Evolutionary conservation across 2,888 invertebrate species (phyloP).

Genomic region (Sinotaia quadrata): DNA sequence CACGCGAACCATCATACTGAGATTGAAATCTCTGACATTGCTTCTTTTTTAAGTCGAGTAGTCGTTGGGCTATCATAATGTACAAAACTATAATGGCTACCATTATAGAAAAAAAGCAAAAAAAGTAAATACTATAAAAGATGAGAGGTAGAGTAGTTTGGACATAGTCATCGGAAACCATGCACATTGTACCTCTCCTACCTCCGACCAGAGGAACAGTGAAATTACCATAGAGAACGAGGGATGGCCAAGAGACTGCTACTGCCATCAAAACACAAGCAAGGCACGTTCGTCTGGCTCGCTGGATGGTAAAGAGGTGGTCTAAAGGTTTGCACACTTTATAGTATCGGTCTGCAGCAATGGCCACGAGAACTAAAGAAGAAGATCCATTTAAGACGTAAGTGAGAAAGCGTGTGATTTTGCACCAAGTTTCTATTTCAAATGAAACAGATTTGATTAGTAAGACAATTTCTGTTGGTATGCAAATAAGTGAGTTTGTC

Average conservation of each 20-base stretch:
- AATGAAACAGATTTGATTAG: slow-evolving; percentile 34
- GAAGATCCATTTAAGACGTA: slow-evolving; percentile 40
- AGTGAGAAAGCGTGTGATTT: slow-evolving; percentile 38
- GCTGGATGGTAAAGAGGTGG: slow-evolving; percentile 39
- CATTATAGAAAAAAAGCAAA: slow-evolving; percentile 36
- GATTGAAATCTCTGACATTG: slow-evolving; percentile 13
- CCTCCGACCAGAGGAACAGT: slow-evolving; percentile 22
- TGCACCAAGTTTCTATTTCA: slow-evolving; percentile 38
- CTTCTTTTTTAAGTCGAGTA: slow-evolving; percentile 21
- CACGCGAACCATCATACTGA: not conserved
- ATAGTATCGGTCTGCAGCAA: slow-evolving; percentile 46
- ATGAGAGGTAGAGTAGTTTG: slow-evolving; percentile 39
- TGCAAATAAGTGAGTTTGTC: slow-evolving; percentile 37
- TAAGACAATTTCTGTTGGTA: slow-evolving; percentile 40
- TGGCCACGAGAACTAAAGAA: slow-evolving; percentile 40
- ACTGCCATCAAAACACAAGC: slow-evolving; percentile 41
- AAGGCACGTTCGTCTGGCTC: slow-evolving; percentile 47
- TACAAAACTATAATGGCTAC: slow-evolving; percentile 43
- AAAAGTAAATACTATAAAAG: slow-evolving; percentile 43
- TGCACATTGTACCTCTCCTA: slow-evolving; percentile 41
- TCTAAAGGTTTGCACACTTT: slow-evolving; percentile 52
- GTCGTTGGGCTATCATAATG: slow-evolving; percentile 38
- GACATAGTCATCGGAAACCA: slow-evolving; percentile 39
- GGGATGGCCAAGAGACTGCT: slow-evolving; percentile 46
- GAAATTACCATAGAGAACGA: slow-evolving; percentile 51